These are phyloP conservation scores for Polymixis lichenea DNA, from an alignment of 2,888 invertebrate species.

Conservation along the genomic window DNA sequence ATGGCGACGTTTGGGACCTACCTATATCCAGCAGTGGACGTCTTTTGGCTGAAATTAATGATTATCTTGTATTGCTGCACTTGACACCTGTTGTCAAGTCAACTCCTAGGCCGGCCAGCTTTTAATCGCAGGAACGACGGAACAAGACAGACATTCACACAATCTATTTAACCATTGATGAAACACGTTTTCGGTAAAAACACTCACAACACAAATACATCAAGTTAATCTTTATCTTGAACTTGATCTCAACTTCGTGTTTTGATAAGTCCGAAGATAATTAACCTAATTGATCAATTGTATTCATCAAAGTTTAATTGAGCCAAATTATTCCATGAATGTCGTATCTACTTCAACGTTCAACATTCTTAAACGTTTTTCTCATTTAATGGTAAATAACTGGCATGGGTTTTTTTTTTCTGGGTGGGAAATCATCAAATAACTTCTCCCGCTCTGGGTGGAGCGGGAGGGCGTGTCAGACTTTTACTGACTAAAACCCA, in stretches of 20 bases:
- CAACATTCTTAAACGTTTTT: constrained; percentile 8
- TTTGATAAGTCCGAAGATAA: constrained; percentile 3
- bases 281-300: constrained; percentile 10
- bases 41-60: not conserved
- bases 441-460: too few species aligned
- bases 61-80: not conserved
- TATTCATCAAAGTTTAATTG: constrained; percentile 3
- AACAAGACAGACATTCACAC: not conserved
- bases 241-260: not conserved
- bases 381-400: too few species aligned
- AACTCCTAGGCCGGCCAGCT: not conserved
- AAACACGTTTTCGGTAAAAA: constrained; percentile 5
- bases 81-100: not conserved
- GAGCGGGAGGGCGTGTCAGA: too few species aligned
- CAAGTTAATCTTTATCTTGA: constrained; percentile 21
- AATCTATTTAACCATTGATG: not conserved
- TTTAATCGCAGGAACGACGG: not conserved
- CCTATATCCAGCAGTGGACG: not conserved
- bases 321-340: not conserved
- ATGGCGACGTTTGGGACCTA: too few species aligned
- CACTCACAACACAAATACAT: not conserved
- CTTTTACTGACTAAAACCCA: too few species aligned
- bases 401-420: too few species aligned
- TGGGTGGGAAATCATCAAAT: too few species aligned
- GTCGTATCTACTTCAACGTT: too few species aligned